These are phyloP conservation scores for Blastomussa wellsi DNA, from an alignment of 92 coral and sea anemone genomes.

Conservation along the genomic window DNA sequence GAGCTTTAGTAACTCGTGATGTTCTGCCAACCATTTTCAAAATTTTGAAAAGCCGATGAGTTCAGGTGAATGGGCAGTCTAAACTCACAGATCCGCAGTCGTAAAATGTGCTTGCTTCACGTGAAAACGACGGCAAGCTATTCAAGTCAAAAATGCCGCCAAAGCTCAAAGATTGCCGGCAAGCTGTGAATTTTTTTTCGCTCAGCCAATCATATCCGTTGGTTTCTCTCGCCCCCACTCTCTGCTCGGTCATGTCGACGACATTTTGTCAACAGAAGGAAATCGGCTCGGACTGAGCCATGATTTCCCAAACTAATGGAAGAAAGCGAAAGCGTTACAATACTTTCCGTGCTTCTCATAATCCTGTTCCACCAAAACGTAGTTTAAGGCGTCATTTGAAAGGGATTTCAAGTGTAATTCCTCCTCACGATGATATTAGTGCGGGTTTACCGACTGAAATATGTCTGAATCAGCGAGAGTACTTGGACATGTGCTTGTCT, in stretches of 20 bases:
- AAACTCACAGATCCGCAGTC: constrained; percentile 7
- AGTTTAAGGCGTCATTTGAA: constrained; percentile 28
- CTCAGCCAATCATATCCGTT: constrained; percentile 7
- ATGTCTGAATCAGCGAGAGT: no score
- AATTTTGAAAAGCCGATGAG: neutral
- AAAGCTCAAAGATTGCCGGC: neutral
- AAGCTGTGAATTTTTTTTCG: no score
- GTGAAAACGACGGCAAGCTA: constrained; percentile 3
- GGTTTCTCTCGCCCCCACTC: constrained; percentile 15
- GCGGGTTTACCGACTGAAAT: no score
- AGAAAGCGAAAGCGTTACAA: constrained; percentile 11
- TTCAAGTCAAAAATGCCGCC: constrained; percentile 27
- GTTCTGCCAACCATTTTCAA: constrained; percentile 24
- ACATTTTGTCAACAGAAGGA: constrained; percentile 19
- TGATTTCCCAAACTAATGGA: constrained; percentile 3
- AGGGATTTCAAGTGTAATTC: neutral
- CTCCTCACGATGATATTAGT: neutral
- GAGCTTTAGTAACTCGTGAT: constrained; percentile 14
- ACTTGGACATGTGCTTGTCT: neutral
- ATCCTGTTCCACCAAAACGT: constrained; percentile 24
- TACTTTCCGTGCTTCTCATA: constrained; percentile 13
- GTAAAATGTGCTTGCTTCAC: neutral
- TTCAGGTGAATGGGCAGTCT: neutral
- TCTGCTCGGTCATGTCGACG: neutral
- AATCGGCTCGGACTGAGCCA: neutral